Percentiles rank a stretch among this genome's conserved stretches.
Conservation (phyloP, 2,888 invertebrate species). For the Eulithis testata region DNA sequence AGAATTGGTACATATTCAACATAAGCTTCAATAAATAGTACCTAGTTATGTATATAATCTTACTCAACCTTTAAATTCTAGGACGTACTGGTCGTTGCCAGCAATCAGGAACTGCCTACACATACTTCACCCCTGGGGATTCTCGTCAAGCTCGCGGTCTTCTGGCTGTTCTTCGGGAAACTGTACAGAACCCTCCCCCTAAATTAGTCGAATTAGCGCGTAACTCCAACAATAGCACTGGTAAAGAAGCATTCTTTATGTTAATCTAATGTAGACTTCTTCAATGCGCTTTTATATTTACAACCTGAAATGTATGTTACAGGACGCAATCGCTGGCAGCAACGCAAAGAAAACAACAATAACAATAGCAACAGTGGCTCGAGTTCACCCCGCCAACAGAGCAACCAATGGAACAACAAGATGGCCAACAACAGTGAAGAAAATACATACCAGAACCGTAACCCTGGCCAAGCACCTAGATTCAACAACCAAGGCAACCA, state of each 20-base stretch:
- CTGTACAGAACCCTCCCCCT: slow-evolving; percentile 93
- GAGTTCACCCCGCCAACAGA: slow-evolving; percentile 79
- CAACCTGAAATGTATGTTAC: slow-evolving; percentile 27
- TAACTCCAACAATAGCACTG: slow-evolving; percentile 79
- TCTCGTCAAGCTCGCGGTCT: slow-evolving; percentile 96
- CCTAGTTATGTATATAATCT: background rate
- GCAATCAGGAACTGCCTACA: slow-evolving; percentile 97
- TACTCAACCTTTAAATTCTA: slow-evolving; percentile 38
- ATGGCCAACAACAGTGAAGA: slow-evolving; percentile 72
- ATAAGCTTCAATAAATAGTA: background rate
- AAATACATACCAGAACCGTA: slow-evolving; percentile 67
- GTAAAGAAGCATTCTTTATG: slow-evolving; percentile 46
- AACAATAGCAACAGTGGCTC: slow-evolving; percentile 74
- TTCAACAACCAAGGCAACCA: slow-evolving; percentile 78
- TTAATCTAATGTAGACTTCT: background rate
- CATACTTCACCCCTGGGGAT: slow-evolving; percentile 97
- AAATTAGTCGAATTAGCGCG: slow-evolving; percentile 91
- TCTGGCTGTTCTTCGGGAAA: slow-evolving; percentile 95
- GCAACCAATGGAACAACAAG: slow-evolving; percentile 82
- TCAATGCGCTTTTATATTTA: background rate
- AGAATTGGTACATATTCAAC: slow-evolving; percentile 88
- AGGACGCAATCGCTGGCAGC: slow-evolving; percentile 86
- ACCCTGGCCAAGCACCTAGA: slow-evolving; percentile 75
- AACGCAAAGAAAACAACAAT: slow-evolving; percentile 81
- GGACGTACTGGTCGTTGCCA: slow-evolving; percentile 96